Evolutionary conservation across 1,140 invertebrate species (phyloP), one percentile per base, ranked within the genome.

Genomic region (Tetraneura akinire): DNA sequence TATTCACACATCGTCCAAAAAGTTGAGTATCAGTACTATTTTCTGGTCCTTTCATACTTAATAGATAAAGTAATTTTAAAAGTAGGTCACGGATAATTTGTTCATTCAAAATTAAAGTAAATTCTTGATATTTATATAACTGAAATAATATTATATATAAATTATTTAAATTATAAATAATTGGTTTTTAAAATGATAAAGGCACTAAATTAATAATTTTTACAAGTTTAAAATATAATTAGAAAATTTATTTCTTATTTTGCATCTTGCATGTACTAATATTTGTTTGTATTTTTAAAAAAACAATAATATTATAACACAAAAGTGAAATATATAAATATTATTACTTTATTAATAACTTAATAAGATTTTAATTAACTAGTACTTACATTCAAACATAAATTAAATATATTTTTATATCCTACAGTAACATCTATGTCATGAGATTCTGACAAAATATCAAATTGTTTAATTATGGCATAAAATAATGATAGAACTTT

Each of bases 1-100:
- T 82, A 64, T 84, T 84, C 0, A 84, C 83, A 78, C 81, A 82
- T 73, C 81, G 81, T 10, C 80, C 80, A 81, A 84, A 84, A 82
- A 83, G 83, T 42, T 78, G 74, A 62, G 74, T 78, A 18, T 78
- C 74, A 18, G 74, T 45, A 45, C 53, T 78, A 29, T 78, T 78
- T 9, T 78, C 74, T 11, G 74, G 16, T 16, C 74, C 53, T n/a
- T 78, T 78, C 37, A 78, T 78, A 57, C 74, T 78, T 21, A 78
- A 11, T 10, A 78, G 42, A 29, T 78, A 78, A 1, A 78, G 26
- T n/a, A 78, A 18, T 29, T 78, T 78, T 42, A 55, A 78, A 26
- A 78, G 74, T 29, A 78, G 47, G 23, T 78, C 74, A 11, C 74
- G 74, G 1, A 78, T 55, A 45, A 78, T 78, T 78, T 78, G 74